These are phyloP conservation scores for Crotalus tigris DNA, from an alignment of 2,113 vertebrate species.

Conservation along the genomic window DNA sequence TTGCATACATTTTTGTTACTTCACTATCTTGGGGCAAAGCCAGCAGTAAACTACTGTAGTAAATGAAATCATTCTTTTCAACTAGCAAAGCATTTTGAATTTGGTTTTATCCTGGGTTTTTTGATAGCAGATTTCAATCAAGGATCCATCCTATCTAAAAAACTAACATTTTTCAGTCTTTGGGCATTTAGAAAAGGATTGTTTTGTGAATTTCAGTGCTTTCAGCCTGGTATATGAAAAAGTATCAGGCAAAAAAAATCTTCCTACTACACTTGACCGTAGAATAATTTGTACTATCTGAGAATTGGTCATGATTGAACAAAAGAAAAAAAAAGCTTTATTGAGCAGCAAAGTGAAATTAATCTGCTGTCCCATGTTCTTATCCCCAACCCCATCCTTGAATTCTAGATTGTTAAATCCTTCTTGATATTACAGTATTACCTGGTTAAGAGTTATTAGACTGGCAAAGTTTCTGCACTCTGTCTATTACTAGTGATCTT, in stretches of 20 bases:
- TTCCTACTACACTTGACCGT: not conserved
- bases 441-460: not conserved
- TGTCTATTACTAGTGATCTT: not conserved
- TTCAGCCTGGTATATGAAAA: not conserved
- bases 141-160: not conserved
- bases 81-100: not conserved
- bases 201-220: not conserved
- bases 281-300: not conserved
- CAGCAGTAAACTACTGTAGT: not conserved
- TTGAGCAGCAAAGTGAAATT: not conserved
- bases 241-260: not conserved
- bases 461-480: not conserved
- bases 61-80: not conserved
- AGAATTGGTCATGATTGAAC: not conserved
- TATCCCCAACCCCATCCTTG: not conserved
- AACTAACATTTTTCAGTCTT: not conserved
- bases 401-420: not conserved
- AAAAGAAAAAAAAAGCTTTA: not conserved
- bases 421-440: not conserved
- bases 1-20: not conserved
- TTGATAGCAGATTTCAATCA: rapidly evolving
- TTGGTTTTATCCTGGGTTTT: not conserved
- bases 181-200: not conserved
- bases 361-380: not conserved
- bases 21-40: not conserved